Evolutionary conservation across 2,113 vertebrate genomes (phyloP), one percentile per base, ranked within the genome.

Genomic region (Burhinus oedicnemus): DNA sequence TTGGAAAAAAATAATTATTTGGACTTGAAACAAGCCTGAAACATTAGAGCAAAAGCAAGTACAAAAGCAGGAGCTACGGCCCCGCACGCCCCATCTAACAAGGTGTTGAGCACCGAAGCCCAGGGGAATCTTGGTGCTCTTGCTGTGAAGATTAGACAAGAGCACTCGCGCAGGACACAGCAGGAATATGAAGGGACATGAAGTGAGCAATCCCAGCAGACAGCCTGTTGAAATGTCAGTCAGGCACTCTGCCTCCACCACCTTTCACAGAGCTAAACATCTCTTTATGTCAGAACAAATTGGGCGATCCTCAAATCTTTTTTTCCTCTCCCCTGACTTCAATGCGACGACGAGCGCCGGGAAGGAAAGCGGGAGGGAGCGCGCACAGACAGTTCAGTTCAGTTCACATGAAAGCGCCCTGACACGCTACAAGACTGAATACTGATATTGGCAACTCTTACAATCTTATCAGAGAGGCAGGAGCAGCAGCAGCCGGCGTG

Each of bases 241-340:
- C 97, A 97, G 97, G 96, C 95, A 80, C 87, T 96, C 83, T 80
- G 96, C 96, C 98, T 98, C 97, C 96, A 97, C 98, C 98, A 98
- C 98, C 97, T 98, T 97, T 98, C 98, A 98, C 98, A 98, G 97
- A 98, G 97, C 98, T 98, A 97, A 98, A 98, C 97, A 98, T 98
- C 97, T 98, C 98, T 98, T 98, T 98, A 97, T 97, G 97, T 98
- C 98, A 98, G 97, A 98, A 98, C 98, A 98, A 98, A 98, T 95
- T 97, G 98, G 98, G 95, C 89, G 62, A 98, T 98, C 97, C 98
- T 98, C 98, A 98, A 98, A 98, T 99, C 98, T 98, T 97, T 98
- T 97, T 97, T 97, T 87, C 93, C 97, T 98, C 94, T 98, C 97
- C 97, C 96, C 97, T 98, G 97, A 97, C 98, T 98, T 98, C 97